These are phyloP conservation scores for Leptothorax acervorum DNA, from an alignment of 2,888 invertebrate genomes.

Conservation along the genomic window DNA sequence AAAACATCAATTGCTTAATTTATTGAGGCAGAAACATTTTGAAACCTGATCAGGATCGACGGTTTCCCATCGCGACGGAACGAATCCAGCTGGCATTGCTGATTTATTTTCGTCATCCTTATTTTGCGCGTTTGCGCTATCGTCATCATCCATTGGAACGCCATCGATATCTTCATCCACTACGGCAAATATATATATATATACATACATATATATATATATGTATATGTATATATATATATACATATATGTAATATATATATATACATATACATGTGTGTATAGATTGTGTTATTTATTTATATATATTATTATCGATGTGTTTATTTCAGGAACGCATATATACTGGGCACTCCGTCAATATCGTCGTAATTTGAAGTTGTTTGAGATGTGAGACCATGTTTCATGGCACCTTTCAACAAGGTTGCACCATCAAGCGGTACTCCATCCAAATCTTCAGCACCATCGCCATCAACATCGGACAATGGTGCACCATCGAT, in stretches of 20 bases:
- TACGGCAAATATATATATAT: slow-evolving; percentile 74
- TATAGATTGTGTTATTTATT: not conserved
- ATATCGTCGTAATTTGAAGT: slow-evolving; percentile 88
- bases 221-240: too few species aligned
- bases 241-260: too few species aligned
- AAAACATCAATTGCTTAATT: slow-evolving; percentile 4
- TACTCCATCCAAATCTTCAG: slow-evolving; percentile 88
- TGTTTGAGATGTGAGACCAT: slow-evolving; percentile 84
- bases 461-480: slow-evolving; percentile 85
- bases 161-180: slow-evolving; percentile 93
- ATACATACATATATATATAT: not conserved
- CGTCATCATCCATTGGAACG: slow-evolving; percentile 88
- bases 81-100: slow-evolving; percentile 90
- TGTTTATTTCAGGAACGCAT: slow-evolving; percentile 41
- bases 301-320: not conserved
- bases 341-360: slow-evolving; percentile 89
- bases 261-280: not conserved
- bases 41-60: slow-evolving; percentile 93
- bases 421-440: slow-evolving; percentile 94
- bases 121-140: slow-evolving; percentile 73
- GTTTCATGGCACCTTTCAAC: slow-evolving; percentile 90
- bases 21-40: not conserved
- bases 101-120: slow-evolving; percentile 83
- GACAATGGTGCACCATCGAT: slow-evolving; percentile 90
- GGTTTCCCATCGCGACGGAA: slow-evolving; percentile 98